Conservation (phyloP, 2,113 vertebrate genomes). For the Caretta caretta region DNA sequence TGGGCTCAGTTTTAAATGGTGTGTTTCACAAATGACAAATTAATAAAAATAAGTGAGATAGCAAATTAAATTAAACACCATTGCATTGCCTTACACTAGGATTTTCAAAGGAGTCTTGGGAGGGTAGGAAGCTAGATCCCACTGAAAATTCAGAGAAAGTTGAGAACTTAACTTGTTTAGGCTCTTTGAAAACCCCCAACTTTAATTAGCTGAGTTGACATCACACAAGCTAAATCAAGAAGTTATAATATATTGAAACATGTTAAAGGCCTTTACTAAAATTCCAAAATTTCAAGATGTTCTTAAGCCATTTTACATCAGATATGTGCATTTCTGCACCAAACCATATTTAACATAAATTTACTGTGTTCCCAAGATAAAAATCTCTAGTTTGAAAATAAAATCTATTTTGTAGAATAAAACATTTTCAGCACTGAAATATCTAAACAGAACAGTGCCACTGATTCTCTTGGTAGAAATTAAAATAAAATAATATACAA, state of each 20-base stretch:
- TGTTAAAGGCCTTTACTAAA: neutral
- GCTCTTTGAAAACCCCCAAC: neutral
- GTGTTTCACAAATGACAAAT: neutral
- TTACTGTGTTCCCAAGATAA: neutral
- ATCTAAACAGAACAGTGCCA: neutral
- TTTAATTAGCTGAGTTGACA: neutral
- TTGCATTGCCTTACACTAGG: neutral
- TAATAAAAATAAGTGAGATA: neutral
- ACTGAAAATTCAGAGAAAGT: rapidly evolving
- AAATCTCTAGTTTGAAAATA: neutral
- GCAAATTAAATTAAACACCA: neutral
- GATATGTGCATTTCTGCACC: neutral
- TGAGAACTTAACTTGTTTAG: neutral
- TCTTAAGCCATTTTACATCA: neutral
- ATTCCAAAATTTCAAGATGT: neutral
- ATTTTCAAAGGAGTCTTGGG: neutral
- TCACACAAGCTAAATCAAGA: neutral
- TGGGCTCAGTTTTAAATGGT: neutral
- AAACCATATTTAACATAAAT: neutral
- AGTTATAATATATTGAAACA: neutral
- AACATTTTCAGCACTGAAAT: rapidly evolving
- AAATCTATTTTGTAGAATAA: neutral
- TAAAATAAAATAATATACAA: neutral
- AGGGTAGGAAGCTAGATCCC: neutral
- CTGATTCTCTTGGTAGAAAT: neutral